phyloP scores from a whole-genome alignment of 2,797 vertebrate species.

The Limnodromus scolopaceus region DNA sequence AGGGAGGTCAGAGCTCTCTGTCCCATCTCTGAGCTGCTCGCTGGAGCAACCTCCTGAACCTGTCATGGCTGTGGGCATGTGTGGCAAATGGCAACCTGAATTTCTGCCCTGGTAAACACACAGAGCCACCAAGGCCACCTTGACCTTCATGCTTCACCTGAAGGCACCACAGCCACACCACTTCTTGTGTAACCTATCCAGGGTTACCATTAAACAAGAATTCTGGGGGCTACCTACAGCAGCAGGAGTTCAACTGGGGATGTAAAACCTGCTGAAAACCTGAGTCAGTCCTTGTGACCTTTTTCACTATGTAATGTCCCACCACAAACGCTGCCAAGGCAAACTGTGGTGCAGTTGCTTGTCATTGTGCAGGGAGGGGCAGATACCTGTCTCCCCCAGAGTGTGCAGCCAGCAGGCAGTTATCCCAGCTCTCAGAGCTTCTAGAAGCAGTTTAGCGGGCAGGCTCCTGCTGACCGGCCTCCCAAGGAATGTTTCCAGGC shows the following conservation, averaged over 20 bases:
- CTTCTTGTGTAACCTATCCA: not conserved
- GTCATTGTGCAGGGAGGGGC: not conserved
- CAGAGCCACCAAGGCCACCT: not conserved
- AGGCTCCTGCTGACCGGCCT: not conserved
- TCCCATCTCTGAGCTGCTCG: not conserved
- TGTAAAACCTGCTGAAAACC: not conserved
- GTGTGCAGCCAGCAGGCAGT: no score
- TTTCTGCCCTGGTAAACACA: not conserved
- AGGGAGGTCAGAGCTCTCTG: not conserved
- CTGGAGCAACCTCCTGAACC: not conserved
- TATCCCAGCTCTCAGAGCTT: not conserved
- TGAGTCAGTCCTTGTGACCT: not conserved
- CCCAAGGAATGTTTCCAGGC: accelerated
- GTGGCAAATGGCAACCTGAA: not conserved
- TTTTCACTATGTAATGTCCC: accelerated
- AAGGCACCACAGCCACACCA: not conserved
- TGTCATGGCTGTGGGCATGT: not conserved
- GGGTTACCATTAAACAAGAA: not conserved
- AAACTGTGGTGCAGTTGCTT: not conserved
- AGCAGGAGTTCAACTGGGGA: not conserved
- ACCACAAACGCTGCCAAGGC: not conserved
- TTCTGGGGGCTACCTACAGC: not conserved
- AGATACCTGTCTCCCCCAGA: not conserved
- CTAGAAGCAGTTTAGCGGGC: not conserved
- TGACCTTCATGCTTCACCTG: not conserved